Evolutionary conservation across 2,113 vertebrate genomes (phyloP).

Genomic region (Engraulis encrasicolus): DNA sequence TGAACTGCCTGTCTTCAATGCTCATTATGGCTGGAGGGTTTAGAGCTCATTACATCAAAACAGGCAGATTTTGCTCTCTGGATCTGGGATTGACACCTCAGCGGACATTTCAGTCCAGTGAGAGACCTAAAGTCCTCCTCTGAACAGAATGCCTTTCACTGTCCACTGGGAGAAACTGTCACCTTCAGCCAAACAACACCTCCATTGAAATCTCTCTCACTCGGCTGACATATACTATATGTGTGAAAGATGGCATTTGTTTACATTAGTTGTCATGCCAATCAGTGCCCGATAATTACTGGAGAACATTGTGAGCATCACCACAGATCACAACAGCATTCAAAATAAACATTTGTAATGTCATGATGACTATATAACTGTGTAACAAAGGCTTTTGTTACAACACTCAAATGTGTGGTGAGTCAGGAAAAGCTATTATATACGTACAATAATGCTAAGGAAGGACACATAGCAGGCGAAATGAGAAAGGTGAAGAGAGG

Average conservation of each 20-base stretch:
- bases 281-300: neutral
- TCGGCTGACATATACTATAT: neutral
- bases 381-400: neutral
- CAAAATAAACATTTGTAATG: neutral
- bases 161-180: constrained; percentile 26
- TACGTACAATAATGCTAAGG: no score
- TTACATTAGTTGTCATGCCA: neutral
- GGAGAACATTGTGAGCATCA: neutral
- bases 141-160: constrained; percentile 64
- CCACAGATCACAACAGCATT: neutral
- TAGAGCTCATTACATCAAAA: no score
- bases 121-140: constrained; percentile 55
- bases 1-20: no score
- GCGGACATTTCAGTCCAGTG: no score
- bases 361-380: neutral
- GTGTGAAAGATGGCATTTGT: neutral
- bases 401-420: no score
- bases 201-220: neutral
- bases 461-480: no score
- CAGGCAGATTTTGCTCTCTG: no score
- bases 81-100: no score
- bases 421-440: no score
- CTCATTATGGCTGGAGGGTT: no score
- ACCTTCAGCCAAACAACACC: neutral
- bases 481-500: no score